These are phyloP conservation scores for Hucho hucho DNA, from an alignment of 2,113 vertebrate species.

Conservation along the genomic window DNA sequence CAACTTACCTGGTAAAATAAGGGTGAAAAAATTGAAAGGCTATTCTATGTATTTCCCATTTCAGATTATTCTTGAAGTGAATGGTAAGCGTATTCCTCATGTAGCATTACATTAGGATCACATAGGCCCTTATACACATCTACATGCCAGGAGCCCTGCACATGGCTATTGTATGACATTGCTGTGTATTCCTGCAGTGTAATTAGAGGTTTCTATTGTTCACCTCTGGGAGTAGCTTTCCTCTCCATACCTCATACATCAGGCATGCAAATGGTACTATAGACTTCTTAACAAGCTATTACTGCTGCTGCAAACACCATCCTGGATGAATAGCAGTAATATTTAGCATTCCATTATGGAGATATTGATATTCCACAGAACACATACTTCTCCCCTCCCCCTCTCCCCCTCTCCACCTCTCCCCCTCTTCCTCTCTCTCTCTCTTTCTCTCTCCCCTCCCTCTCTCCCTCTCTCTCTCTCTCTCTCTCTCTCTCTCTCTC, in stretches of 20 bases:
- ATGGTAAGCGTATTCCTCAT: background rate
- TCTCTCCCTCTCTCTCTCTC: too few relatives aligned
- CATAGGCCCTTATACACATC: background rate
- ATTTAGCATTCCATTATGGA: background rate
- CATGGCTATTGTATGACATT: slow-evolving; percentile 29
- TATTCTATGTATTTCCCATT: background rate
- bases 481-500: too few relatives aligned
- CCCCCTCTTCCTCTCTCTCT: too few relatives aligned
- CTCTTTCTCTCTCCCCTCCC: too few relatives aligned
- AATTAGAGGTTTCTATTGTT: slow-evolving; percentile 58
- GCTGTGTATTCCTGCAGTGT: slow-evolving; percentile 38
- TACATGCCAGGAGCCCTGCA: too few relatives aligned
- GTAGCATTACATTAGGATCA: too few relatives aligned
- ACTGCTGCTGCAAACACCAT: background rate
- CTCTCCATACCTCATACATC: slow-evolving; percentile 1
- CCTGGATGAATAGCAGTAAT: background rate
- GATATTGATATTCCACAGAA: background rate
- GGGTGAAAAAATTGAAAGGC: too few relatives aligned
- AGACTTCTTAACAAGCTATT: background rate
- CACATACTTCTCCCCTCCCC: background rate
- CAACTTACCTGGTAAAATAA: too few relatives aligned
- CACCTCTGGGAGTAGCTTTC: slow-evolving; percentile 29
- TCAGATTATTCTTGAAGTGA: background rate
- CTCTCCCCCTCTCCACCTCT: too few relatives aligned
- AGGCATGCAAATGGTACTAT: background rate